Percentiles rank a stretch among this genome's conserved stretches.
Conservation (phyloP, 2,888 invertebrate genomes). For the Sialis lutaria region DNA sequence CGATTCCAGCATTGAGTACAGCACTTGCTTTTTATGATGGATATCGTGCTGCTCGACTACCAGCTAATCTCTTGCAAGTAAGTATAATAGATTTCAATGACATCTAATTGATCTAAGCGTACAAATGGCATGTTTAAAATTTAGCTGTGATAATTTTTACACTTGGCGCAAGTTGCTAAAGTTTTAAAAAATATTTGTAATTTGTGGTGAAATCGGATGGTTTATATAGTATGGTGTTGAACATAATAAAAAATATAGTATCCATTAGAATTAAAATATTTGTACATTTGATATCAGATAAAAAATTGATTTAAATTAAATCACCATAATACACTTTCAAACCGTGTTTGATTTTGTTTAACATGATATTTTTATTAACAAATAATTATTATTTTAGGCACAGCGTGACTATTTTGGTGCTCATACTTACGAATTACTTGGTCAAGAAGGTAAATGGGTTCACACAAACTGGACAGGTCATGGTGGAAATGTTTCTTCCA, state of each 20-base stretch:
- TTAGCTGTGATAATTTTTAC: too few relatives aligned
- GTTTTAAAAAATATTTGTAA: too few relatives aligned
- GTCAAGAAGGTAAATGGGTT: slow-evolving; percentile 70
- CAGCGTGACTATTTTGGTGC: slow-evolving; percentile 98
- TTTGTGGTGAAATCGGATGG: background rate
- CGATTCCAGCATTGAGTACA: slow-evolving; percentile 82
- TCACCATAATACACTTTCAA: too few relatives aligned
- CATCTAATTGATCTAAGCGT: too few relatives aligned
- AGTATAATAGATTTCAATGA: background rate
- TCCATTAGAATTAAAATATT: background rate
- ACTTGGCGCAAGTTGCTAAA: too few relatives aligned
- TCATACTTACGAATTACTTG: slow-evolving; percentile 87
- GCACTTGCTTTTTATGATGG: slow-evolving; percentile 97
- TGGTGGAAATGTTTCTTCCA: slow-evolving; percentile 90
- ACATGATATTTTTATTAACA: background rate
- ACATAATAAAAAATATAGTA: background rate
- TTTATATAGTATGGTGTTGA: background rate
- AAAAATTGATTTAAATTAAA: background rate
- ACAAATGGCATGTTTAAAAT: too few relatives aligned
- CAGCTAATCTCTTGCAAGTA: slow-evolving; percentile 89
- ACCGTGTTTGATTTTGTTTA: too few relatives aligned
- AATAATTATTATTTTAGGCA: slow-evolving; percentile 36
- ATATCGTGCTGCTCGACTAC: slow-evolving; percentile 67
- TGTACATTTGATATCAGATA: background rate
- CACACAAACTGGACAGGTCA: slow-evolving; percentile 99